phyloP scores from a whole-genome alignment of 2,797 vertebrate genomes.

The Acanthis flammea region DNA sequence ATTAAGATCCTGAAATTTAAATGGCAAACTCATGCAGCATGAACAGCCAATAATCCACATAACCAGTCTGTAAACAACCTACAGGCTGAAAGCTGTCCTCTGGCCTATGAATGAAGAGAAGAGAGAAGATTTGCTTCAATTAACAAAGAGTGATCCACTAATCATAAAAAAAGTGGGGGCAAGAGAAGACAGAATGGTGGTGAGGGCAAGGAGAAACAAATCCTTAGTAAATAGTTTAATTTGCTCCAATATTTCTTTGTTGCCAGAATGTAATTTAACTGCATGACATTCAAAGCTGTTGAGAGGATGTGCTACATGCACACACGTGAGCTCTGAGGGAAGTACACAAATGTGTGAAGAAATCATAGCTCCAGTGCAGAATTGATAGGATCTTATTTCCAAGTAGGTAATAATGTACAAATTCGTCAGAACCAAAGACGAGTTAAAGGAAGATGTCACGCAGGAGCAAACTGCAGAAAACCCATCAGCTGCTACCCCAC shows the following conservation, averaged over 20 bases:
- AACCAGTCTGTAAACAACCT: background rate
- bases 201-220: background rate
- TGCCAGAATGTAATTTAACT: background rate
- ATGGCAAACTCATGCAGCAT: background rate
- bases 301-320: background rate
- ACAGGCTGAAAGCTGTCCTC: background rate
- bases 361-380: background rate
- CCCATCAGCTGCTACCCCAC: slow-evolving; percentile 22
- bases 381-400: slow-evolving; percentile 38
- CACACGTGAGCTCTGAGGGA: background rate
- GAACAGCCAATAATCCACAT: slow-evolving; percentile 19
- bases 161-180: background rate
- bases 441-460: slow-evolving; percentile 33
- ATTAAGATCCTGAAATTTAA: slow-evolving; percentile 41
- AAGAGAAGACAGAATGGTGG: background rate
- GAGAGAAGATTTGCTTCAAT: background rate
- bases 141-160: background rate
- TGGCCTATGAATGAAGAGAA: background rate
- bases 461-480: slow-evolving; percentile 14
- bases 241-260: background rate
- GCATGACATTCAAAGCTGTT: background rate
- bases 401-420: slow-evolving; percentile 4
- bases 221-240: background rate
- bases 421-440: background rate
- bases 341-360: background rate